Evolutionary conservation across 2,888 invertebrate species (phyloP), one percentile per base, ranked within the genome.

Genomic region (Oscheius sp.): DNA sequence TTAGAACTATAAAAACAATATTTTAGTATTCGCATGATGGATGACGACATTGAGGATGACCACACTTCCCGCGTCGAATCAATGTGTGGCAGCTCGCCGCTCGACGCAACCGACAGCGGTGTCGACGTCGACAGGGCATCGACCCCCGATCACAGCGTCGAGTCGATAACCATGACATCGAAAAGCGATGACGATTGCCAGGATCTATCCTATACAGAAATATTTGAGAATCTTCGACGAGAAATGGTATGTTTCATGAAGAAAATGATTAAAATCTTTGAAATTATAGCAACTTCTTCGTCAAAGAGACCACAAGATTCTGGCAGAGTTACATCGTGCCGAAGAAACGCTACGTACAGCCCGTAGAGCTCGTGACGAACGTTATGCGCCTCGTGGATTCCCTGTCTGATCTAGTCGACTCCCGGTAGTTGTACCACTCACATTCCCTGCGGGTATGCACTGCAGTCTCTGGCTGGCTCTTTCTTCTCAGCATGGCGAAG

Each of bases 201-300:
- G n/a, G 58, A 45, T 46, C 70, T 78, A 27, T 72, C 72, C 46
- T 87, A 86, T 79, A 82, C 77, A 56, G 82, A 85, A 55, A 68
- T 88, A 16, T 87, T 88, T 63, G 78, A 83, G 49, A 87, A 88
- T 72, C 69, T 87, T 58, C 82, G 83, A 41, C 74, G 83, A 55
- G 87, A 87, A 81, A 86, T 87, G 79, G 87, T 87, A 63, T 64
- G 72, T 55, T 18, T 7, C 7, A 16, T 29, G 16, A 27, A 0
- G 13, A 52, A 52, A 1, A 29, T 27, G 9, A 49, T 6, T 27
- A 27, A 16, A 49, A 59, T 25, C 77, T 35, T 35, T 3, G 9
- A 35, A 35, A 35, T 35, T 84, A 71, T 73, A 86, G 86, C 78
- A 73, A 35, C 81, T 84, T 49, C 86, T 87, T 81, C 77, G 85